These are phyloP conservation scores for Oncorhynchus clarkii DNA, from an alignment of 2,113 vertebrate species.

Conservation along the genomic window DNA sequence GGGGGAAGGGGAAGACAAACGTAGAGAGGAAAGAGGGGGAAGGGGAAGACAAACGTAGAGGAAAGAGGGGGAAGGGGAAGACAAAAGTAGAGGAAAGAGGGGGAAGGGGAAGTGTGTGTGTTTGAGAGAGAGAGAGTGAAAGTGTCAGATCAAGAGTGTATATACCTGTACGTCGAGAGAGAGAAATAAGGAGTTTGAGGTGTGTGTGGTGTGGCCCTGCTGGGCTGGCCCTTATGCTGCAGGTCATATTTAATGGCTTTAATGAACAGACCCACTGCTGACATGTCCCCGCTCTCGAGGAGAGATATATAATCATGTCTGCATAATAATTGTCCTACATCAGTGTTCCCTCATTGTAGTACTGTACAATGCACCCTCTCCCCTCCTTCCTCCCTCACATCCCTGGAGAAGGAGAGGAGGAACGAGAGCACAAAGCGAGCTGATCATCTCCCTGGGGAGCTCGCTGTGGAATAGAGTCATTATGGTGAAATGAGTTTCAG, in stretches of 20 bases:
- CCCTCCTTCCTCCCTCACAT: conserved; percentile 7
- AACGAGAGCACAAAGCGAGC: conserved; percentile 34
- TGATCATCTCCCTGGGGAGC: conserved; percentile 54
- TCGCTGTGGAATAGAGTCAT: conserved; percentile 58
- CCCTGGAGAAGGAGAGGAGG: conserved; percentile 15
- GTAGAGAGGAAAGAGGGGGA: too few species aligned
- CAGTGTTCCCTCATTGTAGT: conserved; percentile 55
- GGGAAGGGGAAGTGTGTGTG: too few species aligned
- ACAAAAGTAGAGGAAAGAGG: too few species aligned
- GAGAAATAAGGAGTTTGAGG: not conserved
- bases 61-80: too few species aligned
- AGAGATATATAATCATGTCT: conserved; percentile 55
- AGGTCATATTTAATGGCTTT: conserved; percentile 64
- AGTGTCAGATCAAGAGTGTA: not conserved
- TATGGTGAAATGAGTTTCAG: conserved; percentile 57
- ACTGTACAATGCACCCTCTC: conserved; percentile 4
- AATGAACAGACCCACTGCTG: conserved; percentile 58
- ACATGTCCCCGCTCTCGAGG: conserved; percentile 42
- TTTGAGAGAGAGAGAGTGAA: not conserved
- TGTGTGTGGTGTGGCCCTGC: conserved; percentile 13
- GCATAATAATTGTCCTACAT: conserved; percentile 67
- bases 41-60: too few species aligned
- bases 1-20: too few species aligned
- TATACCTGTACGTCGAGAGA: too few species aligned
- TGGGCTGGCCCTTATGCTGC: conserved; percentile 16